phyloP scores from a whole-genome alignment of 2,113 vertebrate genomes.

The Haemorhous mexicanus region DNA sequence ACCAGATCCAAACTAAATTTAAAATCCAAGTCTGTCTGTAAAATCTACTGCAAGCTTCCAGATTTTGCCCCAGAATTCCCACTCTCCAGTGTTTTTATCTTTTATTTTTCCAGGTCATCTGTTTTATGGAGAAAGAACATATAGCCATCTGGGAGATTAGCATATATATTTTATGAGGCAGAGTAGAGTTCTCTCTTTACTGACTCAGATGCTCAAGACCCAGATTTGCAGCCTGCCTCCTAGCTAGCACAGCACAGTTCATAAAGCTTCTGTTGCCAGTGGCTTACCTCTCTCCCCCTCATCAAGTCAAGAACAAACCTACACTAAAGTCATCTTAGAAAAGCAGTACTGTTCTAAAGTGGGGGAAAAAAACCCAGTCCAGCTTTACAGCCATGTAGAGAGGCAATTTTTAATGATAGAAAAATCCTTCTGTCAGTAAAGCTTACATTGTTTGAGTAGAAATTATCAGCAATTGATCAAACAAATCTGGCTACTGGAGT shows the following conservation, averaged over 20 bases:
- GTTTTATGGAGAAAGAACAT: constrained; percentile 38
- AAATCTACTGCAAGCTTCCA: background rate
- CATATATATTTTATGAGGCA: constrained; percentile 64
- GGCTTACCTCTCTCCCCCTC: background rate
- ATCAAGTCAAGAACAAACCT: background rate
- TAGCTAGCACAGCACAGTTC: background rate
- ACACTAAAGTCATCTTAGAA: background rate
- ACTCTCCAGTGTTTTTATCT: background rate
- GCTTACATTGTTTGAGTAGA: background rate
- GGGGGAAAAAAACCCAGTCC: background rate
- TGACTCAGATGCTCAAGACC: constrained; percentile 34
- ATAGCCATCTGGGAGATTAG: constrained; percentile 58
- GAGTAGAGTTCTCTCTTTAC: constrained; percentile 6
- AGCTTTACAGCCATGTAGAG: background rate
- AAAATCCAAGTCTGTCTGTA: background rate
- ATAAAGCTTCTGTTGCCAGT: background rate
- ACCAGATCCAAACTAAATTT: background rate
- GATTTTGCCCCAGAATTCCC: constrained; percentile 5
- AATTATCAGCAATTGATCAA: background rate
- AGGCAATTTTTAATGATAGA: background rate
- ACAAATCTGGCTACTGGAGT: background rate
- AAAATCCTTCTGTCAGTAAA: background rate
- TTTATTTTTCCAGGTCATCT: constrained; percentile 55
- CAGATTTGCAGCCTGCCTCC: constrained; percentile 25
- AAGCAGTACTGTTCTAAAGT: background rate